These are phyloP conservation scores for Chionoecetes opilio DNA, from an alignment of 1,140 invertebrate genomes.

Conservation along the genomic window DNA sequence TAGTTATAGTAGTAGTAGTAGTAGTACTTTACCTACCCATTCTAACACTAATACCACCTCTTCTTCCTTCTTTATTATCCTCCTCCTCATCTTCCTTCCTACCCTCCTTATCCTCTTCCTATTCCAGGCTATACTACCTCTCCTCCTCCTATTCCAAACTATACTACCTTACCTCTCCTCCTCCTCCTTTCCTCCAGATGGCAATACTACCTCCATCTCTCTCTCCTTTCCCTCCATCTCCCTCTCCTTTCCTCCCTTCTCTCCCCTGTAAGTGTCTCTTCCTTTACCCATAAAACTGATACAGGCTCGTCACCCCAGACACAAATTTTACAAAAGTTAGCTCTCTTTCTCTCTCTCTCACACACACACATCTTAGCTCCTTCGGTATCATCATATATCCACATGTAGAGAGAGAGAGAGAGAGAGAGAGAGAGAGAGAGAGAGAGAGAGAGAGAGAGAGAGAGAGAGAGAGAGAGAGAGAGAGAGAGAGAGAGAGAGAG, in stretches of 20 bases:
- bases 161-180: background rate
- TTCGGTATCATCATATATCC: background rate
- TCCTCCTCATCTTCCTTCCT: background rate
- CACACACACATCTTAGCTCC: background rate
- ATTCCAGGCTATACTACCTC: too few relatives aligned
- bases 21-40: too few relatives aligned
- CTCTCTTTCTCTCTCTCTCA: too few relatives aligned
- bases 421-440: slow-evolving; percentile 27
- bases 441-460: slow-evolving; percentile 27
- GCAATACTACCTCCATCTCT: background rate
- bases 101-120: too few relatives aligned
- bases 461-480: slow-evolving; percentile 27
- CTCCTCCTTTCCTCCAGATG: background rate
- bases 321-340: background rate
- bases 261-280: background rate
- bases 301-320: background rate
- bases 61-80: too few relatives aligned
- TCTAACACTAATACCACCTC: too few relatives aligned
- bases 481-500: slow-evolving; percentile 18
- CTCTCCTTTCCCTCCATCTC: background rate
- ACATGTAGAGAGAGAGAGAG: background rate
- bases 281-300: background rate
- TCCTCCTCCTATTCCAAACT: too few relatives aligned
- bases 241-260: background rate
- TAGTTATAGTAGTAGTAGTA: too few relatives aligned